Evolutionary conservation across 2,113 vertebrate species (phyloP).

Genomic region (Danionella cerebrum): DNA sequence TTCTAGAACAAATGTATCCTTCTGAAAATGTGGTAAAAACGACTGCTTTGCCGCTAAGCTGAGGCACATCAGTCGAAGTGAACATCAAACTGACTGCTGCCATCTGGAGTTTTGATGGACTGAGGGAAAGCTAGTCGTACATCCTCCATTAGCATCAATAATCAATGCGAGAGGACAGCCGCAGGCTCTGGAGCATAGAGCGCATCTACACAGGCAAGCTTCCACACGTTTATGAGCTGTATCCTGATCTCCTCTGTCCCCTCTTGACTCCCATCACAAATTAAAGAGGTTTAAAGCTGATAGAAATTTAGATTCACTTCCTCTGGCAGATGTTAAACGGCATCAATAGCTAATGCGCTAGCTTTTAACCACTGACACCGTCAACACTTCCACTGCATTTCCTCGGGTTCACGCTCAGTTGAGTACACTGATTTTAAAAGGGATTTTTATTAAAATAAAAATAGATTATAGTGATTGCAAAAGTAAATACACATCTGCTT

Average conservation of each 20-base stretch:
- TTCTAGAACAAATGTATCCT: not conserved
- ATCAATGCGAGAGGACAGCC: not conserved
- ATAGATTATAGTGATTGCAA: not conserved
- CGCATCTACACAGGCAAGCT: too few relatives aligned
- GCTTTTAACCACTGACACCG: not conserved
- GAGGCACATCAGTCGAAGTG: not conserved
- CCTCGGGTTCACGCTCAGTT: not conserved
- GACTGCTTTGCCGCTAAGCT: not conserved
- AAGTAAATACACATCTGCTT: too few relatives aligned
- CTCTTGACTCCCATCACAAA: not conserved
- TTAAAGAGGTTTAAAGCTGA: not conserved
- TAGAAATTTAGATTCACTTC: not conserved
- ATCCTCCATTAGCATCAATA: constrained; percentile 1
- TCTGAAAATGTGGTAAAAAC: not conserved
- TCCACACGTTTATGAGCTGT: not conserved
- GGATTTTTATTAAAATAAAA: too few relatives aligned
- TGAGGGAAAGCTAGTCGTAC: not conserved
- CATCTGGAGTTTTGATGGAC: constrained; percentile 2
- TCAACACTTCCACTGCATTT: not conserved
- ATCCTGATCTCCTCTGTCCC: not conserved
- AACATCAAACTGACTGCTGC: not conserved
- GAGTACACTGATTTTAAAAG: not conserved
- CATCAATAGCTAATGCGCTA: not conserved
- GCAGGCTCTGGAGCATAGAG: not conserved
- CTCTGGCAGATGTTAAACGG: not conserved